Evolutionary conservation across 2,888 invertebrate genomes (phyloP).

Genomic region (Carabus problematicus): DNA sequence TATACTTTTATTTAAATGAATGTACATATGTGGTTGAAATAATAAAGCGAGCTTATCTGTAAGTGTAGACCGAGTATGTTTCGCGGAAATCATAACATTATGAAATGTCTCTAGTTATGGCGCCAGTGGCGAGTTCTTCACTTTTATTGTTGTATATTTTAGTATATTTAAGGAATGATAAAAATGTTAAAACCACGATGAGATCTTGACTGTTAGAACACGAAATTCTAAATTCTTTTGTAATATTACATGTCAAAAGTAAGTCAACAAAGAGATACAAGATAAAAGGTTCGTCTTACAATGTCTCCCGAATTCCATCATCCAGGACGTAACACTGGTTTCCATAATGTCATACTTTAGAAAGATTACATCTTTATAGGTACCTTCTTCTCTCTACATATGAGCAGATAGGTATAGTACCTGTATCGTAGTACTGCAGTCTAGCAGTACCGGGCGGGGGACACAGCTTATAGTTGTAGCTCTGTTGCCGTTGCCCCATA

Average conservation of each 20-base stretch:
- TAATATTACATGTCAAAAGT: slow-evolving; percentile 40
- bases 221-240: slow-evolving; percentile 35
- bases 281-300: slow-evolving; percentile 35
- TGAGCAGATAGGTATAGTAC: slow-evolving; percentile 1
- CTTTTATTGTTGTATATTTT: not conserved
- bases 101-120: too few species aligned
- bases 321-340: slow-evolving; percentile 37
- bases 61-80: too few species aligned
- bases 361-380: slow-evolving; percentile 36
- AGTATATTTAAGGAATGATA: slow-evolving; percentile 37
- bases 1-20: too few species aligned
- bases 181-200: slow-evolving; percentile 38
- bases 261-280: slow-evolving; percentile 37
- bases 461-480: too few species aligned
- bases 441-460: too few species aligned
- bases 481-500: slow-evolving; percentile 24
- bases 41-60: too few species aligned
- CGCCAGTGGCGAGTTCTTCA: too few species aligned
- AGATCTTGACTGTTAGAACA: slow-evolving; percentile 28
- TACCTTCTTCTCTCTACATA: not conserved
- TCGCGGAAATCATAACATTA: too few species aligned
- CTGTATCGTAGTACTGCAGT: not conserved
- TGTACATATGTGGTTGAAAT: too few species aligned
- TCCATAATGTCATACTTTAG: slow-evolving; percentile 38
- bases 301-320: slow-evolving; percentile 32